phyloP scores from a whole-genome alignment of 2,797 vertebrate genomes.

The Helostoma temminkii region DNA sequence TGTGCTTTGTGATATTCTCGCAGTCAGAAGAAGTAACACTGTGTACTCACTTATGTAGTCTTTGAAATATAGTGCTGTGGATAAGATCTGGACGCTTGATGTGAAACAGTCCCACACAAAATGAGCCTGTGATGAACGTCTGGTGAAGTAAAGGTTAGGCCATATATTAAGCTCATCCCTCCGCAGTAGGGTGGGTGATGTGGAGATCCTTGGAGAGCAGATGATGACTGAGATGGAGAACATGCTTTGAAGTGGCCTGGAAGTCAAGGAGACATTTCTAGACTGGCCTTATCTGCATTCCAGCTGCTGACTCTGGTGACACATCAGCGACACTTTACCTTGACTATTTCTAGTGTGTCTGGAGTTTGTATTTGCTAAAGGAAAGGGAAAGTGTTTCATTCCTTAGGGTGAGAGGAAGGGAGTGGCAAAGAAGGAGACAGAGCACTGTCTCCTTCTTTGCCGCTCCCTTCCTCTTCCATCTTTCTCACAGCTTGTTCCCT shows the following conservation, averaged over 20 bases:
- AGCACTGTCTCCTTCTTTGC: neutral
- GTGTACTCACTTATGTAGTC: too few relatives aligned
- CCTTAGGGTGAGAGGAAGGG: neutral
- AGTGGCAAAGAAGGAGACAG: neutral
- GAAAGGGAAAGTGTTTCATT: conserved; percentile 9
- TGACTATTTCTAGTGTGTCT: conserved; percentile 3
- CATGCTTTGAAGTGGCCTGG: conserved; percentile 41
- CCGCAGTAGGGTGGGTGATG: neutral
- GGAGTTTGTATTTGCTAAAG: conserved; percentile 23
- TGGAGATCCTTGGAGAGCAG: conserved; percentile 9
- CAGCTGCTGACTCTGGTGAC: conserved; percentile 43
- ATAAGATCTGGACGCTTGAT: conserved; percentile 32
- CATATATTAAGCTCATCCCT: conserved; percentile 28
- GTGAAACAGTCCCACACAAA: conserved; percentile 12
- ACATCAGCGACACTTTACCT: conserved; percentile 22
- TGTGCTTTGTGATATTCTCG: conserved; percentile 21
- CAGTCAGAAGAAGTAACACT: conserved; percentile 23
- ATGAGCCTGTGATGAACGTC: conserved; percentile 1
- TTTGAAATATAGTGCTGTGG: neutral
- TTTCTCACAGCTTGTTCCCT: conserved; percentile 5
- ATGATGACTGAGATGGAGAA: conserved; percentile 12
- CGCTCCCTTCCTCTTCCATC: conserved; percentile 22
- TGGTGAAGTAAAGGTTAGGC: neutral
- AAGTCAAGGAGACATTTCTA: conserved; percentile 10
- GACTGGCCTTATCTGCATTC: conserved; percentile 23